A percentile compares a stretch with the other conserved stretches of the same genome.
These are phyloP conservation scores for Lepidocyrtinus sp. DNA, from an alignment of 2,888 invertebrate genomes.

Conservation along the genomic window DNA sequence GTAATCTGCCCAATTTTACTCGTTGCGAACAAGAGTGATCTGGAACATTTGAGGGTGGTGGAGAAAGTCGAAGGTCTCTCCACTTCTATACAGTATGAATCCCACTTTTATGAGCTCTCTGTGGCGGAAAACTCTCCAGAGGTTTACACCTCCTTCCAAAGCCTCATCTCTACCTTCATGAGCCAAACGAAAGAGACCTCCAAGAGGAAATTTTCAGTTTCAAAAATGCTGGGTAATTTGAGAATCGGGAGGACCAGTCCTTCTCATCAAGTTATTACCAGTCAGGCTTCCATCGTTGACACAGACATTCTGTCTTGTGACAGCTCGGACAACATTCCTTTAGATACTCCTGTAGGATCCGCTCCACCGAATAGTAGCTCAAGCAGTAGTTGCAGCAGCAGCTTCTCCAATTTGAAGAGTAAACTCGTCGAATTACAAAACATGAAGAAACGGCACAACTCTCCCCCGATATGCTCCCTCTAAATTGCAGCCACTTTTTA, in stretches of 20 bases:
- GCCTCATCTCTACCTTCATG: slow-evolving; percentile 64
- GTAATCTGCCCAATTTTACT: slow-evolving; percentile 77
- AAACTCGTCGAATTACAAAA: slow-evolving; percentile 68
- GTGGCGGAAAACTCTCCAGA: slow-evolving; percentile 85
- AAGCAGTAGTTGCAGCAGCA: slow-evolving; percentile 40
- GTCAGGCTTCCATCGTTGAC: slow-evolving; percentile 66
- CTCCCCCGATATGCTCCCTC: slow-evolving; percentile 68
- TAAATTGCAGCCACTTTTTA: too few relatives aligned
- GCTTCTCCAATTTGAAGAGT: slow-evolving; percentile 66
- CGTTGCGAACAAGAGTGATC: slow-evolving; percentile 85
- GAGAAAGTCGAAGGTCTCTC: slow-evolving; percentile 81
- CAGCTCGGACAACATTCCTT: not conserved
- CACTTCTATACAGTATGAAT: slow-evolving; percentile 78
- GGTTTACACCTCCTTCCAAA: slow-evolving; percentile 82
- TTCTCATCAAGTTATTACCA: slow-evolving; percentile 60
- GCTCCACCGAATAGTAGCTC: not conserved
- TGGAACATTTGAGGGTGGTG: slow-evolving; percentile 85
- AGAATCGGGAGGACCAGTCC: slow-evolving; percentile 71
- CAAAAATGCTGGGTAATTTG: slow-evolving; percentile 84
- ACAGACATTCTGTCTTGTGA: slow-evolving; percentile 32
- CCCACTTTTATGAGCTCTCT: slow-evolving; percentile 86
- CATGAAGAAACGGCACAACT: slow-evolving; percentile 67
- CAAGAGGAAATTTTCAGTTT: slow-evolving; percentile 80
- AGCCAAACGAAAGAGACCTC: slow-evolving; percentile 58
- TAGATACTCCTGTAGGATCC: not conserved